Evolutionary conservation across 2,888 invertebrate species (phyloP).

Genomic region (Sepiola atlantica): DNA sequence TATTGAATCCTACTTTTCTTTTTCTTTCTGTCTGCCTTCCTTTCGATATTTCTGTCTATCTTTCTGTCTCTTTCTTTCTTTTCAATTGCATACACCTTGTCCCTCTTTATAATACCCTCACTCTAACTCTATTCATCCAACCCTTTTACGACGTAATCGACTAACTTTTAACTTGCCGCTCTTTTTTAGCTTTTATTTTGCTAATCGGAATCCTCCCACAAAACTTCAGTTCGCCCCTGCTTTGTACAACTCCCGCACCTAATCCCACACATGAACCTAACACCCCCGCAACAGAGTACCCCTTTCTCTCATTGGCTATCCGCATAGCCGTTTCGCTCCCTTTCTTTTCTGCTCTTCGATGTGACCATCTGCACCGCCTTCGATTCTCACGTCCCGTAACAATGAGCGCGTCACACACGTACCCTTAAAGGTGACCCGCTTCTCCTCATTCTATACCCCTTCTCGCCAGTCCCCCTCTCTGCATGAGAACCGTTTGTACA

Average conservation of each 20-base stretch:
- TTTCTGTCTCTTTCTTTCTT: too few relatives aligned
- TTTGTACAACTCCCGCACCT: background rate
- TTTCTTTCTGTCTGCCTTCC: too few relatives aligned
- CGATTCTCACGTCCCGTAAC: background rate
- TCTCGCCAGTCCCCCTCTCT: background rate
- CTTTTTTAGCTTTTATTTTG: background rate
- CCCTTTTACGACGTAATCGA: background rate
- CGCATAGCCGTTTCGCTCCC: background rate
- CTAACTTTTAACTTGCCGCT: background rate
- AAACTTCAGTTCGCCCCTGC: background rate
- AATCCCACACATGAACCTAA: background rate
- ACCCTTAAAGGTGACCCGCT: background rate
- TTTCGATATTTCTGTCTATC: too few relatives aligned
- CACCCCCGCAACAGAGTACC: too few relatives aligned
- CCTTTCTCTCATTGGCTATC: background rate
- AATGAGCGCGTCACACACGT: background rate
- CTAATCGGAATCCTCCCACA: background rate
- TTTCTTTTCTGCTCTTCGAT: background rate
- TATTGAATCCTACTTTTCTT: too few relatives aligned
- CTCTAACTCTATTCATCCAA: background rate
- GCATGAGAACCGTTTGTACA: too few relatives aligned
- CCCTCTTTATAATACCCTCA: background rate
- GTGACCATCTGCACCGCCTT: background rate
- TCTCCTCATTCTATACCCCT: background rate
- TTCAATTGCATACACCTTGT: too few relatives aligned